These are phyloP conservation scores for Pseudomugil tenellus DNA, from an alignment of 2,797 vertebrate species.

Conservation along the genomic window DNA sequence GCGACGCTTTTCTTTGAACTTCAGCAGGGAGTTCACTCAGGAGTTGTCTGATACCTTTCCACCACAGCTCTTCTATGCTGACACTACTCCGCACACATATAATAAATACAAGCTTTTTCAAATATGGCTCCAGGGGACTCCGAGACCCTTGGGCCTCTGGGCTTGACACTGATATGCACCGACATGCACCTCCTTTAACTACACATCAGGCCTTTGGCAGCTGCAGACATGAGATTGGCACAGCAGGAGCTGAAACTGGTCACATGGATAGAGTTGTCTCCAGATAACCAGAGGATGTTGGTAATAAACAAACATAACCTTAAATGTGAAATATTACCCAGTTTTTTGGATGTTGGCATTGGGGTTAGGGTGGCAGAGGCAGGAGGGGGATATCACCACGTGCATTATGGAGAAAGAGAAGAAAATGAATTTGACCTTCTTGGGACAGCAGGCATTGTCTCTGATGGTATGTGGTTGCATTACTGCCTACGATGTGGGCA, in stretches of 20 bases:
- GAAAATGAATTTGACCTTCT: no score
- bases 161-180: not conserved
- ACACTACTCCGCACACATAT: slow-evolving; percentile 10
- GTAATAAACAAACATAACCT: no score
- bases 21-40: not conserved
- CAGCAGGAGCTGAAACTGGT: not conserved
- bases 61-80: not conserved
- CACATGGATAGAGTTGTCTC: not conserved
- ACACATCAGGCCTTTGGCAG: not conserved
- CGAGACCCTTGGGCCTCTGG: not conserved
- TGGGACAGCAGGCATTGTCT: no score
- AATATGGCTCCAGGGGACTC: not conserved
- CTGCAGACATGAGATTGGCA: not conserved
- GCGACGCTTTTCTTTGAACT: not conserved
- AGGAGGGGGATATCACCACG: no score
- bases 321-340: not conserved
- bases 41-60: not conserved
- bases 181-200: slow-evolving; percentile 1
- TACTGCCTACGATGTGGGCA: no score
- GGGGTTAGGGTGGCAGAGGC: no score
- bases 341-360: no score
- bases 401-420: no score
- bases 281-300: not conserved
- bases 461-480: no score
- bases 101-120: slow-evolving; percentile 3